These are phyloP conservation scores for Eulemur macaco DNA, from an alignment of 2,113 vertebrate species.

Conservation along the genomic window DNA sequence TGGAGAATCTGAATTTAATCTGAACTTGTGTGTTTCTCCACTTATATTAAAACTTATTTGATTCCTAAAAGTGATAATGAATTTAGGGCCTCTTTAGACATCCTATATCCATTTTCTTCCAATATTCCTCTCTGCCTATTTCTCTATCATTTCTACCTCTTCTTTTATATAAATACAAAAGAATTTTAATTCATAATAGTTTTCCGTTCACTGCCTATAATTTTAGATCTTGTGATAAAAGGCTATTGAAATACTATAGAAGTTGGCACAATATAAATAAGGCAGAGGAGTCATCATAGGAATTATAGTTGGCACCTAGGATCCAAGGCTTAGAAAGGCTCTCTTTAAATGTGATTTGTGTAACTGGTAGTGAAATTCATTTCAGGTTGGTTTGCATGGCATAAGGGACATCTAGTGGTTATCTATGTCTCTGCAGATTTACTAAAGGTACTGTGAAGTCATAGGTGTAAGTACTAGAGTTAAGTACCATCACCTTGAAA, in stretches of 20 bases:
- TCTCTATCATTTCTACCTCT: slow-evolving; percentile 13
- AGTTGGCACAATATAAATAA: slow-evolving; percentile 2
- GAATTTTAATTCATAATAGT: slow-evolving; percentile 3
- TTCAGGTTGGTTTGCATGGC: background rate
- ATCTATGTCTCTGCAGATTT: slow-evolving; percentile 36
- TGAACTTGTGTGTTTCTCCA: background rate
- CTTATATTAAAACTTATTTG: background rate
- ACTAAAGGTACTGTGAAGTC: background rate
- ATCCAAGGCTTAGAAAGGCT: background rate
- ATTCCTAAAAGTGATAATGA: background rate
- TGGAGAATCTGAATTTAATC: background rate
- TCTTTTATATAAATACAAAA: background rate
- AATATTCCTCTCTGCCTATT: background rate
- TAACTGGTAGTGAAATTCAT: slow-evolving; percentile 50
- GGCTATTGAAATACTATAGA: background rate
- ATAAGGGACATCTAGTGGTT: slow-evolving; percentile 67
- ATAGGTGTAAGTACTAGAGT: background rate
- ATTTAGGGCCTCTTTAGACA: background rate
- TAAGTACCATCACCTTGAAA: background rate
- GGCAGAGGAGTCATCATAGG: background rate
- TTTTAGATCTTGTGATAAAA: slow-evolving; percentile 17
- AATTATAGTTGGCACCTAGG: slow-evolving; percentile 27
- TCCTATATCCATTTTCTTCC: background rate
- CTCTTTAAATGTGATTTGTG: slow-evolving; percentile 58
- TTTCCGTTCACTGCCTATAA: background rate